Base-by-base conservation (phyloP, 2,113 vertebrate genomes). In the Corvus cornix region DNA sequence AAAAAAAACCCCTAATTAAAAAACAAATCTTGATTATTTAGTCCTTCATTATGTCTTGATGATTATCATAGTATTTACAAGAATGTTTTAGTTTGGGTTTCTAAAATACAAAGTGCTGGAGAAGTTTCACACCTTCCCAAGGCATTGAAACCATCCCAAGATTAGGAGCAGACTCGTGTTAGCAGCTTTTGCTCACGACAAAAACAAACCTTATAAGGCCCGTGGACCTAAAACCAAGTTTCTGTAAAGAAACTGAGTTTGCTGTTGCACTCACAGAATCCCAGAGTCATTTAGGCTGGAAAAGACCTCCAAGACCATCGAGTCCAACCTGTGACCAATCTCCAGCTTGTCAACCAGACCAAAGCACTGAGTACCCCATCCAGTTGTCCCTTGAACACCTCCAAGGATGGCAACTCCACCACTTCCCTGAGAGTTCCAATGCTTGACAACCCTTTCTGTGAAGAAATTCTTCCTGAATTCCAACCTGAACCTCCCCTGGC, bases 131-230 rank as follows among this genome's bases (percentile, higher is more conserved):
- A 4, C 27, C 37, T 76, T 72, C 33, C 59, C 46, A 31, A 60
- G 21, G 51, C 12, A 0, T 49, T 63, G 21, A 63, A 16, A 76
- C 14, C 27, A 20, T 14, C 19, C 26, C 19, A 16, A 49, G 18
- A 51, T 3, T 2, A 26, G 31, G 10, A 35, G 26, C 13, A 49
- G 62, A 59, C 5, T 33, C 37, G 3, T 0, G 1, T 33, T 31
- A 69, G 41, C 48, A 41, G 77, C 52, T 91, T 87, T 55, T 63
- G 28, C 31, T n/a, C 7, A 0, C 0, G 2, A 33, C 56, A 64
- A 44, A 84, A 58, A 0, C 19, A 62, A 49, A 53, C 17, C 23
- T 59, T 41, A 2, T 0, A 59, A 55, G 39, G 27, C 33, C 6
- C 6, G 7, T 4, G 17, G 60, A 21, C 39, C 17, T 21, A 68